Conservation (phyloP, 2,113 vertebrate genomes). For the Campylorhamphus procurvoides region DNA sequence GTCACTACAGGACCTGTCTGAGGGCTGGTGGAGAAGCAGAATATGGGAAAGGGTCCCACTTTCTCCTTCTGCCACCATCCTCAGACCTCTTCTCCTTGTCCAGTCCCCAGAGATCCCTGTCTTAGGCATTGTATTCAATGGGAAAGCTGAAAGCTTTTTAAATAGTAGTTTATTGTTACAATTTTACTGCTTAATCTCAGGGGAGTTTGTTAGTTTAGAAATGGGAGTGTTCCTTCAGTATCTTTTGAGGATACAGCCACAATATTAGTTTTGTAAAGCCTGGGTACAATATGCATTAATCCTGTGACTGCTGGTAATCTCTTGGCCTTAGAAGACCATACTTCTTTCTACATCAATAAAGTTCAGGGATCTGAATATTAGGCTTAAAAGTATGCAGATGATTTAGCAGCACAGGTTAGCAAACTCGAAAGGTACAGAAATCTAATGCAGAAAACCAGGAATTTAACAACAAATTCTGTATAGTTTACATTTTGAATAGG, state of each 20-base stretch:
- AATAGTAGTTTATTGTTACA: not conserved
- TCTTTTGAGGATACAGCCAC: not conserved
- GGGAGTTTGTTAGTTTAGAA: not conserved
- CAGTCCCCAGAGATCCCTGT: not conserved
- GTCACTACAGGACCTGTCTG: not conserved
- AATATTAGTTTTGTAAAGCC: not conserved
- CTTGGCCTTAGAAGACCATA: not conserved
- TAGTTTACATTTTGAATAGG: not conserved
- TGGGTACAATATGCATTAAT: not conserved
- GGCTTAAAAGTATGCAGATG: not conserved
- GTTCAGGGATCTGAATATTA: not conserved
- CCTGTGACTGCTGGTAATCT: not conserved
- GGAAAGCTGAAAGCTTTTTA: not conserved
- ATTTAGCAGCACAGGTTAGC: not conserved
- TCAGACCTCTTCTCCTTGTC: not conserved
- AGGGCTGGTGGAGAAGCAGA: not conserved
- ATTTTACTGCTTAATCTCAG: not conserved
- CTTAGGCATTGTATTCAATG: not conserved
- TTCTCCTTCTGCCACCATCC: not conserved
- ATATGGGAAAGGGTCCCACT: accelerated
- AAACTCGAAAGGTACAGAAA: not conserved
- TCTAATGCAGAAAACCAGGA: not conserved
- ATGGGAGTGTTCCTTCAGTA: not conserved
- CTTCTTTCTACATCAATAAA: not conserved
- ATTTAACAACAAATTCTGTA: not conserved